Base-by-base conservation (phyloP, 1,140 invertebrate genomes). In the Phortica variegata region DNA sequence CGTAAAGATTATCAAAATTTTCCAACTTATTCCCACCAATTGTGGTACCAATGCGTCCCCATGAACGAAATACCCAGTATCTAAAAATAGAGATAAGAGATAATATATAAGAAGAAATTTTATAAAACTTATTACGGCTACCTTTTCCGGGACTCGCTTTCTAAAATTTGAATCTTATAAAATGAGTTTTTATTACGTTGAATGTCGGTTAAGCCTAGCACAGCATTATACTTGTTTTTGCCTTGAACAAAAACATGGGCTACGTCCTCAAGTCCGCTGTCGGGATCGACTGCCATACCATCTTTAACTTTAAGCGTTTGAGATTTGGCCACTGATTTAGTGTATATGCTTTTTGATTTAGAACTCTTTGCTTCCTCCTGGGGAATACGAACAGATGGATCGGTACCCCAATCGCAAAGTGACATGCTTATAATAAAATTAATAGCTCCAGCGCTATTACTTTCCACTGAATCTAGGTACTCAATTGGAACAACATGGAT, bases 31-130 rank as follows among this genome's bases (percentile, higher is more conserved):
- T 85, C 9, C 84, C 85, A 8, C 93, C 95, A 61, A 96, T 91
- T 0, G 85, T 89, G 1, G 95, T 98, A 7, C 96, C 95, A 60
- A 97, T 94, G 54, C 96, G 82, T 15, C 97, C 97, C 96, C 96
- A 99, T 0, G 91, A 83, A 20, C 91, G 82, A 73, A 93, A 96
- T 9, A 96, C 56, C 84, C 85, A 93, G 75, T 84, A 94, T 45
- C 86, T 89, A 42, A n/a, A 49, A 47, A 54, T 53, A 51, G 55
- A n/a, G n/a, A n/a, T n/a, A n/a, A n/a, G n/a, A n/a, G n/a, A 29
- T 33, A 54, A 31, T 40, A 49, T 20, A 33, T 12, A 19, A 47
- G 10, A 43, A 34, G 23, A 10, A 13, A 23, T 37, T 26, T 45
- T 29, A 31, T 32, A 9, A 18, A 53, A 37, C 8, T 40, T 8